phyloP scores from a whole-genome alignment of 2,113 vertebrate species.

The Periophthalmus modestus region DNA sequence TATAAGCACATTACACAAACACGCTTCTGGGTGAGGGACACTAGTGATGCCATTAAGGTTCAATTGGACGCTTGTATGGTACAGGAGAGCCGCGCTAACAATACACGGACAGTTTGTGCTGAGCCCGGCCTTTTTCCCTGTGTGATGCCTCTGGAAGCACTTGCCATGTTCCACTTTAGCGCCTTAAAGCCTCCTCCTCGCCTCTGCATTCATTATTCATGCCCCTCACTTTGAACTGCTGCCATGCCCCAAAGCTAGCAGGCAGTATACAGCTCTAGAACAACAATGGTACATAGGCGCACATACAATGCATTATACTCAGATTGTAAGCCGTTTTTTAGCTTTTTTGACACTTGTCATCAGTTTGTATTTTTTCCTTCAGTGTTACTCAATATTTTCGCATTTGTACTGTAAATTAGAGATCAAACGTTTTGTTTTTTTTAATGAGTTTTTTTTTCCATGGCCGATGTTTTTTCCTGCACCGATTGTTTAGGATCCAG shows the following conservation, averaged over 20 bases:
- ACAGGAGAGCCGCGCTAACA: slow-evolving; percentile 57
- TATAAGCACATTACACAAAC: slow-evolving; percentile 54
- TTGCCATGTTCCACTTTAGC: slow-evolving; percentile 67
- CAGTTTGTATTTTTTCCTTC: background rate
- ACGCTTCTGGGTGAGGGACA: slow-evolving; percentile 37
- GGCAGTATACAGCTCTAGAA: slow-evolving; percentile 38
- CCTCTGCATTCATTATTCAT: slow-evolving; percentile 74
- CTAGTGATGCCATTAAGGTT: slow-evolving; percentile 65
- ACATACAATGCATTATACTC: slow-evolving; percentile 46
- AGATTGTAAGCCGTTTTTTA: background rate
- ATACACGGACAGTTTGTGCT: slow-evolving; percentile 51
- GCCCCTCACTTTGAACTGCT: slow-evolving; percentile 51
- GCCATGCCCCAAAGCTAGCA: slow-evolving; percentile 47
- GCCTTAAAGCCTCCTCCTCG: slow-evolving; percentile 62
- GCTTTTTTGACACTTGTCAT: background rate
- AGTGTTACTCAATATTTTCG: too few species aligned
- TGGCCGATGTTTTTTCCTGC: too few species aligned
- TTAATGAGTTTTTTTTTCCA: too few species aligned
- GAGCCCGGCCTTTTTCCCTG: slow-evolving; percentile 56
- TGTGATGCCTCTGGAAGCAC: slow-evolving; percentile 59
- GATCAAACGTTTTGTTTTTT: too few species aligned
- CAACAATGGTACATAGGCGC: slow-evolving; percentile 32
- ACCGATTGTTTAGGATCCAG: too few species aligned
- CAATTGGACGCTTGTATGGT: slow-evolving; percentile 43
- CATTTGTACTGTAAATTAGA: too few species aligned